Evolutionary conservation across 2,888 invertebrate genomes (phyloP).

Genomic region (Chironomus tentans): DNA sequence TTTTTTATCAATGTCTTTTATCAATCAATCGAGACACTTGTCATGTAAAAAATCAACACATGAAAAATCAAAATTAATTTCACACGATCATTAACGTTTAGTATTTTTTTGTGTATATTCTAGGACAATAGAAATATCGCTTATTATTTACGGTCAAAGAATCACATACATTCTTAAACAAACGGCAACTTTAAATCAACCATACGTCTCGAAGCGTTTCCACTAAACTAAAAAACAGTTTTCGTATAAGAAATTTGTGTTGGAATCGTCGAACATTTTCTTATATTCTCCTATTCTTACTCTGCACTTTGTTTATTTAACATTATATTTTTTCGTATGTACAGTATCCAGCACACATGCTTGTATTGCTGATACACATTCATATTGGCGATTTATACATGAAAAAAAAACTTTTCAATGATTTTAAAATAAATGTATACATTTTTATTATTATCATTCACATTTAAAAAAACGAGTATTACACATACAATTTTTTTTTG

Average conservation of each 20-base stretch:
- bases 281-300: neutral
- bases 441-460: neutral
- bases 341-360: too few species aligned
- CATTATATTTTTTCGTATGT: too few species aligned
- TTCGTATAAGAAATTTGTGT: slow-evolving; percentile 24
- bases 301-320: neutral
- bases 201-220: neutral
- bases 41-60: neutral
- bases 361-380: neutral
- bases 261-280: slow-evolving; percentile 15
- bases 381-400: neutral
- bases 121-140: too few species aligned
- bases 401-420: neutral
- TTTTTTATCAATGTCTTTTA: neutral
- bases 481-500: neutral
- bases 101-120: too few species aligned
- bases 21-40: neutral
- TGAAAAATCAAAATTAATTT: neutral
- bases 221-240: slow-evolving; percentile 24
- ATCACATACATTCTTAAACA: slow-evolving; percentile 3
- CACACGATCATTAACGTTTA: neutral
- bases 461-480: neutral
- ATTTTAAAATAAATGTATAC: neutral
- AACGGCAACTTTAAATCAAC: neutral
- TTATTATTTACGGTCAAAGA: neutral